Percentiles rank a stretch among this genome's conserved stretches.
Conservation (phyloP, 2,797 vertebrate species). For the Gallinago stenura region DNA sequence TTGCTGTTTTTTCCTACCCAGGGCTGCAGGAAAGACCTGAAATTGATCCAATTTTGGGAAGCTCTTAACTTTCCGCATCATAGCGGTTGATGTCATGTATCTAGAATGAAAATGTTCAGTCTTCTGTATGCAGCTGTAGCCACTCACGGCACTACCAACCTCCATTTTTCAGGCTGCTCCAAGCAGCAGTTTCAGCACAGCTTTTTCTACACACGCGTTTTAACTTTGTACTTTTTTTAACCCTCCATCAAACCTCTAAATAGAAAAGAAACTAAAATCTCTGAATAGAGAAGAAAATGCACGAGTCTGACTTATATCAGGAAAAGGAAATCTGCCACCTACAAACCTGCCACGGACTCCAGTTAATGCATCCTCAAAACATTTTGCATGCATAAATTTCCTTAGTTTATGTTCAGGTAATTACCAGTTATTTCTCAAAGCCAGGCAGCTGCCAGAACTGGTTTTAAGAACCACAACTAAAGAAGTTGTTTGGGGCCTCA, state of each 20-base stretch:
- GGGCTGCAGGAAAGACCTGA: neutral
- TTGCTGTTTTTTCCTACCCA: neutral
- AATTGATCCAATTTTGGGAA: neutral
- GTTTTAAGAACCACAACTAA: conserved; percentile 59
- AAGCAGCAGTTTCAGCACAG: neutral
- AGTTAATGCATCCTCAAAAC: neutral
- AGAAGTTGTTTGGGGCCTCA: neutral
- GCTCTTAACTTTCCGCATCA: neutral
- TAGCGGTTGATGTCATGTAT: neutral
- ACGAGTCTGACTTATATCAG: neutral
- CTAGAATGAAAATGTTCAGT: neutral
- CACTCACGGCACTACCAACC: neutral
- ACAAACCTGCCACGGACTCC: neutral
- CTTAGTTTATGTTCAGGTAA: conserved; percentile 15
- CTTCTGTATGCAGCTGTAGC: neutral
- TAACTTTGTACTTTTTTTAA: neutral
- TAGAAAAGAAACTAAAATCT: neutral
- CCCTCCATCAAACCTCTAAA: neutral
- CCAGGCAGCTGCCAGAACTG: conserved; percentile 44
- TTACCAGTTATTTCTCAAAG: conserved; percentile 18
- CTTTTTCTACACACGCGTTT: neutral
- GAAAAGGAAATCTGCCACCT: neutral
- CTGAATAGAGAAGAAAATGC: neutral
- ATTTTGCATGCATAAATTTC: neutral
- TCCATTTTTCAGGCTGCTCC: neutral